Conservation (phyloP, 2,888 invertebrate species). For the Platycheirus albimanus region DNA sequence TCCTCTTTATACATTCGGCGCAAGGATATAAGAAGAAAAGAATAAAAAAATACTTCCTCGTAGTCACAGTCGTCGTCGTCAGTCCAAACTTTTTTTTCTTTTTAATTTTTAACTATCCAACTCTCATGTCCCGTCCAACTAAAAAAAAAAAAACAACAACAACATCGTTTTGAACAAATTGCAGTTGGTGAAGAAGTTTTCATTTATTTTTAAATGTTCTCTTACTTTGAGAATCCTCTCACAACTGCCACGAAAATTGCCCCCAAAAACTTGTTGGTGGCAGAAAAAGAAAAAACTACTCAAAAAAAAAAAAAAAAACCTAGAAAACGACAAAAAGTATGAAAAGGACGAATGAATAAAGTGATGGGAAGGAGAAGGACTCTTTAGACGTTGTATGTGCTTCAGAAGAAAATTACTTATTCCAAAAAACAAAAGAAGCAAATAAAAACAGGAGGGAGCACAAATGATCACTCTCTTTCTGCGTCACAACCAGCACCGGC, state of each 20-base stretch:
- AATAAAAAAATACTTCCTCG: conserved; percentile 28
- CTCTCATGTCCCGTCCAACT: conserved; percentile 28
- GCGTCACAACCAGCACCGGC: conserved; percentile 34
- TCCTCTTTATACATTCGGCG: conserved; percentile 52
- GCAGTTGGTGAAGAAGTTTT: conserved; percentile 62
- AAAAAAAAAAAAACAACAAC: conserved; percentile 12
- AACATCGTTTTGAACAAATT: conserved; percentile 57
- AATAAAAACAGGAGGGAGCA: conserved; percentile 15
- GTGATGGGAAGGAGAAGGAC: conserved; percentile 13
- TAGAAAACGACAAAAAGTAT: conserved; percentile 11
- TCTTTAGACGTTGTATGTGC: conserved; percentile 14
- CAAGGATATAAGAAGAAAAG: conserved; percentile 30
- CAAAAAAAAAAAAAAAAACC: conserved; percentile 3
- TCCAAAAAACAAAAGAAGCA: conserved; percentile 46
- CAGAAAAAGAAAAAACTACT: conserved; percentile 31
- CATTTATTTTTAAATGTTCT: conserved; percentile 61
- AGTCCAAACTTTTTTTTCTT: too few species aligned
- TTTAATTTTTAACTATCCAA: conserved; percentile 1
- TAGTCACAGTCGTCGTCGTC: not conserved
- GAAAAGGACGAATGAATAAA: conserved; percentile 50
- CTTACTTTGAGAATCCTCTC: conserved; percentile 53
- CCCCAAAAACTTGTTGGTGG: conserved; percentile 64
- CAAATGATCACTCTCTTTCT: conserved; percentile 52
- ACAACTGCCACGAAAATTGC: conserved; percentile 64
- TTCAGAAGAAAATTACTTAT: conserved; percentile 40